Evolutionary conservation across 2,113 vertebrate species (phyloP).

Genomic region (Synchiropus splendidus): DNA sequence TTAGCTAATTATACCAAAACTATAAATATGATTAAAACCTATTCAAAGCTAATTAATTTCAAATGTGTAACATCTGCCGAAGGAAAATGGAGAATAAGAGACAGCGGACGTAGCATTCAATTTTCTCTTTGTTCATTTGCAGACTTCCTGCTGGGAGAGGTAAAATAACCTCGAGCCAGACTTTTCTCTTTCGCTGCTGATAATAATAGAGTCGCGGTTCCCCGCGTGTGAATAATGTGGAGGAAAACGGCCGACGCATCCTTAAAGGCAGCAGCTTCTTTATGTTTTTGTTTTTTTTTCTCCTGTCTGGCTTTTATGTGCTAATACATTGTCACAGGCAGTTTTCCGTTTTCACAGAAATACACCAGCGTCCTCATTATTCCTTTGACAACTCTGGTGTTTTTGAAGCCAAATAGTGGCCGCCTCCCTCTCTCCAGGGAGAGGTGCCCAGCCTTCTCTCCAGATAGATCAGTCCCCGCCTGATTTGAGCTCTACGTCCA

Average conservation of each 20-base stretch:
- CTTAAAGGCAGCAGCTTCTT: conserved; percentile 36
- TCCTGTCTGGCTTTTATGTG: conserved; percentile 26
- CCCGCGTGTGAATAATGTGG: conserved; percentile 48
- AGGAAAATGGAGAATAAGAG: conserved; percentile 33
- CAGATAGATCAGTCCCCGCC: conserved; percentile 41
- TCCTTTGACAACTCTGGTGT: conserved; percentile 23
- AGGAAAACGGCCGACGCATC: conserved; percentile 40
- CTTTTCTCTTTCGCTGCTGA: conserved; percentile 54
- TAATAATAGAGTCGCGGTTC: conserved; percentile 64
- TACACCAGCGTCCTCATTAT: conserved; percentile 22
- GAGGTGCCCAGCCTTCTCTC: conserved; percentile 34
- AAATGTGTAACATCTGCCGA: conserved; percentile 42
- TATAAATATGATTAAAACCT: conserved; percentile 71
- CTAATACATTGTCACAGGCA: conserved; percentile 44
- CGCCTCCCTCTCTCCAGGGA: conserved; percentile 25
- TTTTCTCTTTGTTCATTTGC: conserved; percentile 58
- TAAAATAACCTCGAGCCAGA: conserved; percentile 68
- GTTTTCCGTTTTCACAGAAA: conserved; percentile 12
- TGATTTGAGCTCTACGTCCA: conserved; percentile 32
- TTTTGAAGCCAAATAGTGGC: conserved; percentile 17
- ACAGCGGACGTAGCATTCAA: conserved; percentile 38
- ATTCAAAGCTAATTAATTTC: conserved; percentile 67
- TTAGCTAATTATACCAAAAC: conserved; percentile 62
- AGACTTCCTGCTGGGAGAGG: conserved; percentile 58
- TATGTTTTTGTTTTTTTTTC: conserved; percentile 30